These are phyloP conservation scores for Pelosia muscerda DNA, from an alignment of 2,888 invertebrate species.

Conservation along the genomic window DNA sequence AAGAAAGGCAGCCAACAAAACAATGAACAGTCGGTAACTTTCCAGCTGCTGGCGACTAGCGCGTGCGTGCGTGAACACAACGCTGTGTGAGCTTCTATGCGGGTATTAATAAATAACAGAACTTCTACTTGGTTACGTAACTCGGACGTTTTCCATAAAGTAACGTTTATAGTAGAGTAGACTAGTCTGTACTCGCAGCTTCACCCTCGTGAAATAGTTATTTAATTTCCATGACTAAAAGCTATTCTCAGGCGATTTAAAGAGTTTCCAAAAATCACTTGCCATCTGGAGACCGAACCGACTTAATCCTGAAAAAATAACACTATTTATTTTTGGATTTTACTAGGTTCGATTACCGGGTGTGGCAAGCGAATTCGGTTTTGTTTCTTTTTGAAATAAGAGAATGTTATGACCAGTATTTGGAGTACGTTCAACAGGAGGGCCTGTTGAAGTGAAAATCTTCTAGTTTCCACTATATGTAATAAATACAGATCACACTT, in stretches of 20 bases:
- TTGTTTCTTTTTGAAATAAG: no score
- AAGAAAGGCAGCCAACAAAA: conserved; percentile 69
- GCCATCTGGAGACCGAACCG: no score
- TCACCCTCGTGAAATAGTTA: background rate
- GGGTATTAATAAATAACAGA: conserved; percentile 7
- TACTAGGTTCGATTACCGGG: no score
- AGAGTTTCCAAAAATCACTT: no score
- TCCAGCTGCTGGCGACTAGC: conserved; percentile 45
- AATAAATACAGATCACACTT: background rate
- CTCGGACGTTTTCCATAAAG: background rate
- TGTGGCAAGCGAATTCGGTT: no score
- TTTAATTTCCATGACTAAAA: background rate
- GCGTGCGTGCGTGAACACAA: conserved; percentile 43
- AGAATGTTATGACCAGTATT: no score
- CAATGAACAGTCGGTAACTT: conserved; percentile 69
- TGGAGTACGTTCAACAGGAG: no score
- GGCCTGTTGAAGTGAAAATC: no score
- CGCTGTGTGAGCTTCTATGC: conserved; percentile 15
- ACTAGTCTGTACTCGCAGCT: background rate
- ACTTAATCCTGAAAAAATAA: no score
- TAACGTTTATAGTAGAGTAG: background rate
- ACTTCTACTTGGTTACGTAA: conserved; percentile 9
- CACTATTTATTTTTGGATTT: no score
- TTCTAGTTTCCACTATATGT: no score
- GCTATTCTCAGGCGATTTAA: background rate